Base-by-base conservation (phyloP, 2,888 invertebrate species). In the Tineola bisselliella region DNA sequence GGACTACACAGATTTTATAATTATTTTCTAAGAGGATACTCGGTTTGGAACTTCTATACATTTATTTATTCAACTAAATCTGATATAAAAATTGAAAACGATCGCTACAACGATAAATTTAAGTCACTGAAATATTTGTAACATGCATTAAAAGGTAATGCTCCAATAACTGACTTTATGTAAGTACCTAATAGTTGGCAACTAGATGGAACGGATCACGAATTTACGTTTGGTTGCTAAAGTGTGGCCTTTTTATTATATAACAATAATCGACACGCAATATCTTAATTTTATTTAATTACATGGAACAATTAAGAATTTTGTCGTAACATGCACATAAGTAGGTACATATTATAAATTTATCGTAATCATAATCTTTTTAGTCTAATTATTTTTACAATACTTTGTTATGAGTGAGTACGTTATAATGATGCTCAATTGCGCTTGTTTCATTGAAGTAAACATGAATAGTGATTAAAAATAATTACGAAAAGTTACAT, bases 161-260 rank as follows among this genome's bases (percentile, higher is more conserved):
- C 56, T 56, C 25, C 56, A 62, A 59, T 61, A 62, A 61, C 30
- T 44, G 18, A 62, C 62, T 64, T 76, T 74, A 76, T 69, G 69
- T 76, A 77, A 60, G 17, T 48, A 48, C 48, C 48, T 15, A 48
- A 48, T 17, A 15, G 48, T 48, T 48, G 48, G 17, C 13, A 48
- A 48, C 18, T 15, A 17, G 15, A 18, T 10, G 48, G 48, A 48
- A 48, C 18, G 48, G 48, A 48, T 48, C 48, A 48, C 48, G 48
- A 18, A 38, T 38, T 38, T 38, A 38, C 38, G 3, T 25, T 25
- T 25, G n/a, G n/a, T 31, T 31, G 31, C 31, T 10, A 38, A 38
- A 38, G 38, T 38, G 38, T 38, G 38, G 38, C 38, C 38, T 12
- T 38, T 38, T 38, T 10, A 38, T 38, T 38, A 38, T 38, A 38